Conservation (phyloP, 2,113 vertebrate species). For the Mionectes macconnelli region DNA sequence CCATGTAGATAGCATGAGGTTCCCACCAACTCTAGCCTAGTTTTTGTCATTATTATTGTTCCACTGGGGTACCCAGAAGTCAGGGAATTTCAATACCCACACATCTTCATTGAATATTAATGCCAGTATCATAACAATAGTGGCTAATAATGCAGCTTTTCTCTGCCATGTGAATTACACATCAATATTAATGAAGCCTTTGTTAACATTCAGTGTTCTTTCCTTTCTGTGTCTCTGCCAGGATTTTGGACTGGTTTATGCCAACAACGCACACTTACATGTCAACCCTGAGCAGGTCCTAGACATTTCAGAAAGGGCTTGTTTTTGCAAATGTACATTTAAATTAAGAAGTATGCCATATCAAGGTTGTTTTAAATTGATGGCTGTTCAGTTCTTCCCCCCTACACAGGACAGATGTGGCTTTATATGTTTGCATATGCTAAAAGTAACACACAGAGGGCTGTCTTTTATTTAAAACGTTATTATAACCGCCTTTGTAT, state of each 20-base stretch:
- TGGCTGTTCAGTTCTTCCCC: neutral
- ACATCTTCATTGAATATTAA: conserved; percentile 64
- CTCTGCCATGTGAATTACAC: conserved; percentile 53
- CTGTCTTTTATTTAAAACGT: conserved; percentile 48
- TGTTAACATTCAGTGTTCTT: conserved; percentile 59
- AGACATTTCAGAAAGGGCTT: conserved; percentile 30
- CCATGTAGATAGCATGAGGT: neutral
- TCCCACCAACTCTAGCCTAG: neutral
- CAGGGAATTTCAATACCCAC: conserved; percentile 49
- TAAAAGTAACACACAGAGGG: neutral
- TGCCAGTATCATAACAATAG: conserved; percentile 57
- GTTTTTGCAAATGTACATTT: conserved; percentile 21
- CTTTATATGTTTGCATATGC: neutral
- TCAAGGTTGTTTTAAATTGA: conserved; percentile 18
- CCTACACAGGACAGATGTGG: neutral
- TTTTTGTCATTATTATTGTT: conserved; percentile 37
- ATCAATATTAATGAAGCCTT: conserved; percentile 74
- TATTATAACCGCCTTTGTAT: neutral
- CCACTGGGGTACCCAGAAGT: conserved; percentile 32
- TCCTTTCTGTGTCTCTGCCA: conserved; percentile 34
- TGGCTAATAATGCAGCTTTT: conserved; percentile 67
- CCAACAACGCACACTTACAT: conserved; percentile 34
- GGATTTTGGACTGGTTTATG: conserved; percentile 45
- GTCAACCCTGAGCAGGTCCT: conserved; percentile 23
- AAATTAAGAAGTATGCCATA: conserved; percentile 27